Conservation (phyloP, 1,140 invertebrate species). For the Cydia strobilella region DNA sequence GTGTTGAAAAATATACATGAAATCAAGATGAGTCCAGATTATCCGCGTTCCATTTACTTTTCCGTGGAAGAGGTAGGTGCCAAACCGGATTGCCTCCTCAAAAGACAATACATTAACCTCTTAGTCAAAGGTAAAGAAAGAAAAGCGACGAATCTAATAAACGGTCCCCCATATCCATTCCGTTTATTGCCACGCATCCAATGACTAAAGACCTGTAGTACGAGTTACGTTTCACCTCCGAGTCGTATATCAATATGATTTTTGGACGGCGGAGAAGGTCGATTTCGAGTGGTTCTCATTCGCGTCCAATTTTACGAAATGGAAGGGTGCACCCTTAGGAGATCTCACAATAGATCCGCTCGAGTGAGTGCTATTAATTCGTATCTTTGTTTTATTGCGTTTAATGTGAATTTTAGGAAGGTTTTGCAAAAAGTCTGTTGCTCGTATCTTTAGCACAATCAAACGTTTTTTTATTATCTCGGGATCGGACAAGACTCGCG, state of each 20-base stretch:
- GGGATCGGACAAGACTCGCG: slow-evolving; percentile 44
- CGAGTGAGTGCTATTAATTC: slow-evolving; percentile 77
- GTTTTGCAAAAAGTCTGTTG: slow-evolving; percentile 29
- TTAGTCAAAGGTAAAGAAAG: slow-evolving; percentile 75
- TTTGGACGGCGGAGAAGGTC: slow-evolving; percentile 49
- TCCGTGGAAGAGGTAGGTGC: slow-evolving; percentile 50
- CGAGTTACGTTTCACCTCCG: slow-evolving; percentile 42
- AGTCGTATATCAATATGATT: slow-evolving; percentile 56
- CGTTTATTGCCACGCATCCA: slow-evolving; percentile 66
- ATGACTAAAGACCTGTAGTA: slow-evolving; percentile 50
- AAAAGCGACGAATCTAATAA: slow-evolving; percentile 76
- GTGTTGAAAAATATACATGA: background rate
- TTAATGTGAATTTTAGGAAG: slow-evolving; percentile 52
- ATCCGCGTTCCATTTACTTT: slow-evolving; percentile 46
- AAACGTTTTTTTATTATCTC: slow-evolving; percentile 4
- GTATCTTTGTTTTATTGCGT: slow-evolving; percentile 77
- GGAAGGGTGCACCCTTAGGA: slow-evolving; percentile 73
- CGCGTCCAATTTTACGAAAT: slow-evolving; percentile 76
- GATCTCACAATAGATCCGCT: slow-evolving; percentile 72
- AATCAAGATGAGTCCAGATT: slow-evolving; percentile 47
- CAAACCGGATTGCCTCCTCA: slow-evolving; percentile 55
- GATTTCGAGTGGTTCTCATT: slow-evolving; percentile 55
- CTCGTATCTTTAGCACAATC: slow-evolving; percentile 19
- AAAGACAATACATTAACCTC: slow-evolving; percentile 68
- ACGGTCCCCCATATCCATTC: slow-evolving; percentile 65